Conservation (phyloP, 2,888 invertebrate genomes). For the Drosophila mettleri region DNA sequence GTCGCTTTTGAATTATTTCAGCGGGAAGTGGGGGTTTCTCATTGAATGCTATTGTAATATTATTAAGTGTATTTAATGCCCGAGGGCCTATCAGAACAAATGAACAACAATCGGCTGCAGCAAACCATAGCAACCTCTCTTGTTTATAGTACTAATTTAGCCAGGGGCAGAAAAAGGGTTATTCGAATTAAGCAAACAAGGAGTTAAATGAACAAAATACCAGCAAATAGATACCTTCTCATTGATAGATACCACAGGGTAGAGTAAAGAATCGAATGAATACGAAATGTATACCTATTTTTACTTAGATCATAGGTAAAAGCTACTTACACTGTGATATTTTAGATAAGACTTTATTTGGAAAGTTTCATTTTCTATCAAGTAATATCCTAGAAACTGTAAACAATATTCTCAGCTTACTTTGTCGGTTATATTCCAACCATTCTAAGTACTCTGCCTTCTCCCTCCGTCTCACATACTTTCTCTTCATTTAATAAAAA, state of each 20-base stretch:
- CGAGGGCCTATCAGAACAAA: slow-evolving; percentile 40
- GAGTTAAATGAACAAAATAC: slow-evolving; percentile 23
- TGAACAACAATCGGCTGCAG: slow-evolving; percentile 22
- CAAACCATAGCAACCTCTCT: slow-evolving; percentile 21
- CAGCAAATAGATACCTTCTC: neutral
- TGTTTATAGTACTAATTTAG: slow-evolving; percentile 40
- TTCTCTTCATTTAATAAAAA: neutral
- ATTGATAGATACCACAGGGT: neutral
- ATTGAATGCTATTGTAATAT: slow-evolving; percentile 58
- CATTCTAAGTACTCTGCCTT: neutral
- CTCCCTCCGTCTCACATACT: neutral
- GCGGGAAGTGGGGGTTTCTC: neutral
- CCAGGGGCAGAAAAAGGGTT: slow-evolving; percentile 44
- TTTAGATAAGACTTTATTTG: neutral
- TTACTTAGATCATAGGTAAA: neutral
- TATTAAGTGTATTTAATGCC: slow-evolving; percentile 63
- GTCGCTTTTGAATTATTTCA: slow-evolving; percentile 15
- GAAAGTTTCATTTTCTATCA: no score
- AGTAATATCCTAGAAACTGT: neutral
- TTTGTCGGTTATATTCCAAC: neutral
- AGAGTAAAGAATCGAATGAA: neutral
- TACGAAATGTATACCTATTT: neutral
- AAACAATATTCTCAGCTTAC: neutral
- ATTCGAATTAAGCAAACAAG: slow-evolving; percentile 51
- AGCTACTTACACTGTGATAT: no score